These are phyloP conservation scores for Tauraco erythrolophus DNA, from an alignment of 2,113 vertebrate genomes.

Conservation along the genomic window DNA sequence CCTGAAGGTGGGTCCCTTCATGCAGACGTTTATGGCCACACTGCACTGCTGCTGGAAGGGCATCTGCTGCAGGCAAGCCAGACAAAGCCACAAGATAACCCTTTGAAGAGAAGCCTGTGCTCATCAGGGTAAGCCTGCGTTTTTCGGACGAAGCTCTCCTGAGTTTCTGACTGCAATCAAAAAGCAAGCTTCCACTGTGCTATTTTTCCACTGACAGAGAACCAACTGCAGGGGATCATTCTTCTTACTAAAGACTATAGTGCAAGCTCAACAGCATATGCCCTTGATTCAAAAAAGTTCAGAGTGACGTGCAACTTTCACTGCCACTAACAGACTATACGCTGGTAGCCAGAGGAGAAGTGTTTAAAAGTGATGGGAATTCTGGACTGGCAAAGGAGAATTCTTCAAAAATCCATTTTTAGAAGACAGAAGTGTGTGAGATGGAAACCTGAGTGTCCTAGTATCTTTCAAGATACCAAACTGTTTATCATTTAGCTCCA, in stretches of 20 bases:
- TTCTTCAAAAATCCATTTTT: not conserved
- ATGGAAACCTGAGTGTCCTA: not conserved
- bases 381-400: not conserved
- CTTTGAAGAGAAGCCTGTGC: not conserved
- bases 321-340: not conserved
- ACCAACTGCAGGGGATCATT: not conserved
- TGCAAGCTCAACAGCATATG: accelerated
- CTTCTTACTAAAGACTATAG: not conserved
- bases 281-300: not conserved
- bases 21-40: not conserved
- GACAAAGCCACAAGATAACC: not conserved
- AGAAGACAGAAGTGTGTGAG: not conserved
- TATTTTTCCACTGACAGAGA: not conserved
- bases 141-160: not conserved
- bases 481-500: not conserved
- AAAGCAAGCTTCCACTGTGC: not conserved
- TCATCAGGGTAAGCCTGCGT: not conserved
- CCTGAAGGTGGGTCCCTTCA: not conserved
- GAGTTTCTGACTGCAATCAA: not conserved
- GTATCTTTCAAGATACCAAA: not conserved
- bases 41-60: not conserved
- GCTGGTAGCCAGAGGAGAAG: not conserved
- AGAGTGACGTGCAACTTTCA: not conserved
- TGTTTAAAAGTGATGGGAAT: not conserved
- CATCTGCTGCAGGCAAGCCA: not conserved